phyloP scores from a whole-genome alignment of 2,888 invertebrate species.

The Drosophila setosimentum region DNA sequence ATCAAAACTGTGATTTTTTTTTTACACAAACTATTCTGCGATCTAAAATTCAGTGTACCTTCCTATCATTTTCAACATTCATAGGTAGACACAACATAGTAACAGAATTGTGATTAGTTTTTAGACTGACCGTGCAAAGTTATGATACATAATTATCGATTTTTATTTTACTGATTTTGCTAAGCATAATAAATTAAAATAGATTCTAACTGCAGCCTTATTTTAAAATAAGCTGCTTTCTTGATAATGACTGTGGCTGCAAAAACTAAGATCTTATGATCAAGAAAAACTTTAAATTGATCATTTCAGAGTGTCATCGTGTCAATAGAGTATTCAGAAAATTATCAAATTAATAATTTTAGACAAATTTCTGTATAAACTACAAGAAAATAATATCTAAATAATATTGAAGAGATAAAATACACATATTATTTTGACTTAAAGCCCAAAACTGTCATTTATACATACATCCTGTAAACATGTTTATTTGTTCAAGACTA shows the following conservation, averaged over 20 bases:
- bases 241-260: too few relatives aligned
- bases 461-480: slow-evolving; percentile 26
- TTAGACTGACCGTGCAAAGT: neutral
- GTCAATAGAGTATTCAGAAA: neutral
- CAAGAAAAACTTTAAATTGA: neutral
- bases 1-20: neutral
- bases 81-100: neutral
- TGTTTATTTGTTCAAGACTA: slow-evolving; percentile 55
- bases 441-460: neutral
- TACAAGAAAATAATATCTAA: neutral
- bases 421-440: neutral
- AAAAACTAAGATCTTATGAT: too few relatives aligned
- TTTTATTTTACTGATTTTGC: neutral
- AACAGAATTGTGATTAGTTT: neutral
- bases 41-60: neutral
- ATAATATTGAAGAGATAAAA: neutral
- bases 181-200: neutral
- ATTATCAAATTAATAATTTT: neutral
- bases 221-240: too few relatives aligned
- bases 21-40: neutral
- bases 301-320: neutral
- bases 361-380: neutral
- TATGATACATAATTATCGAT: neutral
- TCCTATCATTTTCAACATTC: neutral
- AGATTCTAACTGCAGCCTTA: neutral